Base-by-base conservation (phyloP, 2,113 vertebrate genomes). In the Mesoclemmys tuberculata region DNA sequence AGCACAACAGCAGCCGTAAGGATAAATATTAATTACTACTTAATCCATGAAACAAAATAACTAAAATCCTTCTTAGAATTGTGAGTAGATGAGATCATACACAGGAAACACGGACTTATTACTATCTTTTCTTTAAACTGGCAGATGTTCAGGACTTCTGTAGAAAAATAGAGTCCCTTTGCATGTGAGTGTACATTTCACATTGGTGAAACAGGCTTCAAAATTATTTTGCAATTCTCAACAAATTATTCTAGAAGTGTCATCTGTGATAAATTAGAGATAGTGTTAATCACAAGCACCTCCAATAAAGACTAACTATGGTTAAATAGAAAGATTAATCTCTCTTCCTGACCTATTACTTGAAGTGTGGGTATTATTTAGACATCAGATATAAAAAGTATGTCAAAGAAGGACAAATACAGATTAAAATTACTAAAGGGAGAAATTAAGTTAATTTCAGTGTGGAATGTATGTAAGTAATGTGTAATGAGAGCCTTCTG, bases 391-490 rank as follows among this genome's bases (percentile, higher is more conserved):
- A 96, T 97, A 92, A 97, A 97, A 97, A 94, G 88, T 68, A 93
- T 97, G 98, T 91, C 97, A 96, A 84, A 91, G 92, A 95, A 96
- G 91, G 88, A 92, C 85, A 89, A 95, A 90, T 51, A 85, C 77
- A 97, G 97, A 96, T 94, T 94, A 95, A 97, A 97, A 98, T 98
- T 97, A 98, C 94, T 94, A 91, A 94, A 92, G 78, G 94, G 81
- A 89, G 93, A 96, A 96, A 94, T 92, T 84, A 96, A 88, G 84
- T 92, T 97, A 96, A 97, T 97, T 97, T 94, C 85, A 89, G 81
- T 71, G 80, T 85, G 89, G 92, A 97, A 93, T 90, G 86, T 97
- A 97, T 96, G 97, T 90, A 97, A 96, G 95, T 88, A 94, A 77
- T 89, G 74, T 98, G 91, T 97, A 97, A 98, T 97, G 97, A 98